Evolutionary conservation across 2,888 invertebrate species (phyloP), one percentile per base, ranked within the genome.

Genomic region (Drosophila robusta): DNA sequence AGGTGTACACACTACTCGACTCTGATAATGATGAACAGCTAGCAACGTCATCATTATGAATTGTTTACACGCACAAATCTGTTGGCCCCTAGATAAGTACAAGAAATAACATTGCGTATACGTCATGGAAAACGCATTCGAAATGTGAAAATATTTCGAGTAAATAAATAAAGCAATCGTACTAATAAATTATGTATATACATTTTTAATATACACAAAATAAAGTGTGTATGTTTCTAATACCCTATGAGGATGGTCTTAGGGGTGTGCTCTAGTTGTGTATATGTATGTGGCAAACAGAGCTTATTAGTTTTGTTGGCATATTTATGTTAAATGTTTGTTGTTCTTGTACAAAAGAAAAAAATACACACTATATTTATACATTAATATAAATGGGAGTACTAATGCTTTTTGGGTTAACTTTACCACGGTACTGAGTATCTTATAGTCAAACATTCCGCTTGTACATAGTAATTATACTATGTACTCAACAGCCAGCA

Each of bases 81-180:
- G 22, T 42, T 34, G 46, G 47, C 46, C 44, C 24, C 36, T 26
- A 11, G 36, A 60, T 47, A 52, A 50, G 56, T 49, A 22, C 5
- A 22, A 24, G 39, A 45, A 54, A 61, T 41, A 46, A 75, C 57
- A 75, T 63, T 61, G 29, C 71, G 70, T 38, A 60, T 78, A 83
- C 87, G 85, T 83, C 87, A 83, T 78, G 67, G 55, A 76, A 77
- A 58, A 60, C 78, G 56, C 65, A 62, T 72, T 45, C 63, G 36
- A 82, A 75, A 67, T 75, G 75, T 78, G 78, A 73, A 78, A 74
- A 84, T 78, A 62, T 46, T 67, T 74, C 54, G 58, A 71, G 74
- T 76, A 84, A 83, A 87, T 84, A 83, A 87, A 78, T 68, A 62
- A 62, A 51, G 49, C 54, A 64, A 55, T 58, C 63, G 74, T 52